Conservation (phyloP, 2,113 vertebrate species). For the Ciconia maguari region DNA sequence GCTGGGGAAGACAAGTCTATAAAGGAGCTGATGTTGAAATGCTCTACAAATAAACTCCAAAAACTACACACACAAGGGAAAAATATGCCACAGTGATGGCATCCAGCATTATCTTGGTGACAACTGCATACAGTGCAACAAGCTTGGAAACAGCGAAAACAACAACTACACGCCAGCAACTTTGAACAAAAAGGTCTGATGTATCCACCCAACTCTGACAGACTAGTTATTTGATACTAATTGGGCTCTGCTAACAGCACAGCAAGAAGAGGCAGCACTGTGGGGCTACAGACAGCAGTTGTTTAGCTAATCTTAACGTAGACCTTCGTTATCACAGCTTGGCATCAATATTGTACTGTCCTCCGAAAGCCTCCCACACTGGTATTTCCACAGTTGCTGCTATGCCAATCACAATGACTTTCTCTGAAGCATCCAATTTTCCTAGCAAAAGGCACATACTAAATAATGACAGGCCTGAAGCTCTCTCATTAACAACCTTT, state of each 20-base stretch:
- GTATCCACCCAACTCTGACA: neutral
- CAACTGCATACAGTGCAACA: neutral
- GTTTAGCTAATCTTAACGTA: neutral
- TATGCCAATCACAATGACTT: neutral
- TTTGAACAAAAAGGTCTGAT: neutral
- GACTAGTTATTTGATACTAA: neutral
- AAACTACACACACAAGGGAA: neutral
- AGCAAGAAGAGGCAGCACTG: neutral
- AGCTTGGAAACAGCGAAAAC: neutral
- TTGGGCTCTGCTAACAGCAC: neutral
- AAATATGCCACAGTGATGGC: neutral
- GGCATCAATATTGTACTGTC: neutral
- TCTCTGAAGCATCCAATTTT: neutral
- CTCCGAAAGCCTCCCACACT: neutral
- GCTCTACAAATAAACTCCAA: neutral
- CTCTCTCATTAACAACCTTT: conserved; percentile 3
- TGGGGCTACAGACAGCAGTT: neutral
- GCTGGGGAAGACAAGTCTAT: neutral
- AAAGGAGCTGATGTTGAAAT: neutral
- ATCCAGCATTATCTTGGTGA: neutral
- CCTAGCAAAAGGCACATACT: neutral
- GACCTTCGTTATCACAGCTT: neutral
- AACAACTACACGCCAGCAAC: neutral
- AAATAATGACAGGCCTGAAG: neutral
- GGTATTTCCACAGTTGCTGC: neutral